Percentiles rank a stretch among this genome's conserved stretches.
These are phyloP conservation scores for Hartigia nigra DNA, from an alignment of 2,888 invertebrate species.

Conservation along the genomic window DNA sequence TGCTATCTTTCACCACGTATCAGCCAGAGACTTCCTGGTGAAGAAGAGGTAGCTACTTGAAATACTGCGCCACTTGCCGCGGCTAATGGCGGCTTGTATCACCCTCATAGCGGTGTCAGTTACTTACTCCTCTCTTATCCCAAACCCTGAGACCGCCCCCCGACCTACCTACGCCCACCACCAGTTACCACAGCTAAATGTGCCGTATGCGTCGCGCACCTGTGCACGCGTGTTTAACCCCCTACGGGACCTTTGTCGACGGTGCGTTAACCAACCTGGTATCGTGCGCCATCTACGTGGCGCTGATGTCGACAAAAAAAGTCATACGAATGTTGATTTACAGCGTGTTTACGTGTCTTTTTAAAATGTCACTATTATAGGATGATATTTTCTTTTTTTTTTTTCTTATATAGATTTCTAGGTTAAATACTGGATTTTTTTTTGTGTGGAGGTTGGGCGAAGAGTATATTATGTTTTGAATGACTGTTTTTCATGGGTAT, in stretches of 20 bases:
- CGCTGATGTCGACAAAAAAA: not conserved
- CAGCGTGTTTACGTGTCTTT: not conserved
- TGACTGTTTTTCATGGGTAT: not conserved
- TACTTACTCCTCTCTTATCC: slow-evolving; percentile 26
- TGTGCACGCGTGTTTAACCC: not conserved
- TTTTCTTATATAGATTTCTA: not conserved
- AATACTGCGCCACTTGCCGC: slow-evolving; percentile 27
- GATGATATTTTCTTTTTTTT: not conserved
- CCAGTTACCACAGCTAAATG: not conserved
- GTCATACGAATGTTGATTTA: not conserved
- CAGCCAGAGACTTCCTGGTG: slow-evolving; percentile 1
- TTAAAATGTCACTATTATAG: not conserved
- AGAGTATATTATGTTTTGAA: not conserved
- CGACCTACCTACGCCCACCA: slow-evolving; percentile 12
- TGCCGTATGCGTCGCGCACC: not conserved
- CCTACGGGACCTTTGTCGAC: not conserved
- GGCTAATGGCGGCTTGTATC: slow-evolving; percentile 48
- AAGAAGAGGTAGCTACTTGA: slow-evolving; percentile 13
- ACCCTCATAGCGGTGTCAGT: slow-evolving; percentile 45
- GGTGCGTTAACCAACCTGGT: slow-evolving; percentile 7
- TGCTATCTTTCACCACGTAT: not conserved
- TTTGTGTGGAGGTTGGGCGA: not conserved
- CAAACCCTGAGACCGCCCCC: slow-evolving; percentile 15
- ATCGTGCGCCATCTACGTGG: not conserved
- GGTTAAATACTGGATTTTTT: not conserved